Evolutionary conservation across 2,113 vertebrate genomes (phyloP).

Genomic region (Tangachromis dhanisi): DNA sequence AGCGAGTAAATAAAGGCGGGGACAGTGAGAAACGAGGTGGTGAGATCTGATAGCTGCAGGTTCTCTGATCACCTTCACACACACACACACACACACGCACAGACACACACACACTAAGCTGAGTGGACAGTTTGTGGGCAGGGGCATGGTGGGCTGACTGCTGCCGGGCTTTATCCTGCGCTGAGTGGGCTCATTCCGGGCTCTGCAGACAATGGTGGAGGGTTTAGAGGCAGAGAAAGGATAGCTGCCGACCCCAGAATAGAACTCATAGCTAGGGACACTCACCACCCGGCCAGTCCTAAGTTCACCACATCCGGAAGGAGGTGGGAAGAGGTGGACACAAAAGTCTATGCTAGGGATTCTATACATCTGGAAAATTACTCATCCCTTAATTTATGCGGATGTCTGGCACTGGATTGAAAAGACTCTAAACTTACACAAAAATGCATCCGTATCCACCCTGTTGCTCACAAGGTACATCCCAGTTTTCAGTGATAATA

Average conservation of each 20-base stretch:
- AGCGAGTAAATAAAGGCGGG: background rate
- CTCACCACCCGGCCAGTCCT: background rate
- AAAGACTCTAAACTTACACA: background rate
- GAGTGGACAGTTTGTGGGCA: constrained; percentile 69
- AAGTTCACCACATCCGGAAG: background rate
- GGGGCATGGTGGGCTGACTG: constrained; percentile 54
- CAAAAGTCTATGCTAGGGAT: background rate
- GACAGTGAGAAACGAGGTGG: background rate
- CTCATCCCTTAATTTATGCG: background rate
- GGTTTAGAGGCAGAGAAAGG: constrained; percentile 68
- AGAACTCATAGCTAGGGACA: constrained; percentile 24
- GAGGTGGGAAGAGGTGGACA: background rate
- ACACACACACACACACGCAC: background rate
- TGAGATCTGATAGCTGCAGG: constrained; percentile 2
- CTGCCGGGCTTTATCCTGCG: constrained; percentile 64
- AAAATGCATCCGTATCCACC: background rate
- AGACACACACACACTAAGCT: constrained; percentile 46
- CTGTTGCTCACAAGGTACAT: background rate
- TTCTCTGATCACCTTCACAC: background rate
- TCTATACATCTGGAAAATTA: background rate
- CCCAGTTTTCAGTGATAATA: background rate
- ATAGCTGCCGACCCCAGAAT: constrained; percentile 34
- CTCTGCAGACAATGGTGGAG: constrained; percentile 64
- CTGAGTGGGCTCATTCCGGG: constrained; percentile 76
- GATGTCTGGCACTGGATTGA: background rate